Evolutionary conservation across 1,140 invertebrate genomes (phyloP).

Genomic region (Cardiocondyla obscurior): DNA sequence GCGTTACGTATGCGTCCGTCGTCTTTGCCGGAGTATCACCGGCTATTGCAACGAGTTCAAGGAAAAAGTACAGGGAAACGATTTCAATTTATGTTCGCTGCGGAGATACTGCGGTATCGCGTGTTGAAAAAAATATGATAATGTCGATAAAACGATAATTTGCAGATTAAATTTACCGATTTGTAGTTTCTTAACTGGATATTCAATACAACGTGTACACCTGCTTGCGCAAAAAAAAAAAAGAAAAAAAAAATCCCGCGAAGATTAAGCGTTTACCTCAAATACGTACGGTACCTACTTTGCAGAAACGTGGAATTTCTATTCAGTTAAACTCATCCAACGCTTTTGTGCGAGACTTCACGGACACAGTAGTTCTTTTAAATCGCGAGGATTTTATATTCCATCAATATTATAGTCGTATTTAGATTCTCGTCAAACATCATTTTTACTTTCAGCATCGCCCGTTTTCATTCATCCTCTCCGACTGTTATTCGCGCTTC

Average conservation of each 20-base stretch:
- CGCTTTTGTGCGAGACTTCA: neutral
- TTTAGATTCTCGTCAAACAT: neutral
- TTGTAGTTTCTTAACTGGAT: neutral
- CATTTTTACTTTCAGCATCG: neutral
- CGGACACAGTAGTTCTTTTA: neutral
- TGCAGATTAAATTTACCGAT: neutral
- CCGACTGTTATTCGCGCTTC: neutral
- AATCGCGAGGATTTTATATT: neutral
- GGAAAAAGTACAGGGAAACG: conserved; percentile 41
- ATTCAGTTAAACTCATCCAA: neutral
- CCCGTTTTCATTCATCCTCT: neutral
- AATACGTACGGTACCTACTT: neutral
- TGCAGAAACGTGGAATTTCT: neutral
- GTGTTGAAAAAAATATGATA: conserved; percentile 18
- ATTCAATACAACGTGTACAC: no score
- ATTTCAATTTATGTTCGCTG: conserved; percentile 31
- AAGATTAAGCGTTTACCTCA: neutral
- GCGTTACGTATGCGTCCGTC: conserved; percentile 8
- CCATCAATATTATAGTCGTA: neutral
- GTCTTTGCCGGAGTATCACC: neutral
- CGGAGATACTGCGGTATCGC: conserved; percentile 43
- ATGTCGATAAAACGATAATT: neutral
- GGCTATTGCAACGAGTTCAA: conserved; percentile 54
- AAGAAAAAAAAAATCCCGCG: neutral
- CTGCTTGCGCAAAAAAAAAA: no score